Conservation (phyloP, 2,888 invertebrate genomes). For the Linnaemya tessellans region DNA sequence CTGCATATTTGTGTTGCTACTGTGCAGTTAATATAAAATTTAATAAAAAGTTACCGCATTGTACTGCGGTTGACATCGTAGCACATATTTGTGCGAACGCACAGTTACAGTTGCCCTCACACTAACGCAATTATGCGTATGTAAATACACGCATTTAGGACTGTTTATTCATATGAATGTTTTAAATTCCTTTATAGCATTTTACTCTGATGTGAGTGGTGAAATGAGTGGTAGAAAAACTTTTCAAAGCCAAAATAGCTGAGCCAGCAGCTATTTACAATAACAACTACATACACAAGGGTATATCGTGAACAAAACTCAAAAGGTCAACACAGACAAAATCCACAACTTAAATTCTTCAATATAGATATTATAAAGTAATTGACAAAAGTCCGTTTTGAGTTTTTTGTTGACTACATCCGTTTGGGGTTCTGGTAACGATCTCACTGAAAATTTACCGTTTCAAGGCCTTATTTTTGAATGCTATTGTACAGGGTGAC, state of each 20-base stretch:
- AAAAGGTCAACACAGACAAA: too few relatives aligned
- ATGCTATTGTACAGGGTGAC: too few relatives aligned
- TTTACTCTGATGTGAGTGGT: not conserved
- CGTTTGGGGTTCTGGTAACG: too few relatives aligned
- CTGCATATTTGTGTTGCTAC: conserved; percentile 4
- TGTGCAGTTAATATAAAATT: conserved; percentile 69
- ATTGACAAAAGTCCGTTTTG: too few relatives aligned
- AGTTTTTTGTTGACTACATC: too few relatives aligned
- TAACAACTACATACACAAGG: too few relatives aligned
- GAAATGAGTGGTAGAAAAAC: not conserved
- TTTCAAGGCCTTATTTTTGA: too few relatives aligned
- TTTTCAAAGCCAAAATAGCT: not conserved
- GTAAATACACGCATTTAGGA: not conserved
- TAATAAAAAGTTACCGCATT: conserved; percentile 67
- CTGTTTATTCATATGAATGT: conserved; percentile 2
- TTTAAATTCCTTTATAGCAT: conserved; percentile 43
- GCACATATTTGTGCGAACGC: conserved; percentile 16
- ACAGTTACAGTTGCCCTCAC: conserved; percentile 15
- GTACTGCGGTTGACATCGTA: conserved; percentile 65
- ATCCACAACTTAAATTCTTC: too few relatives aligned
- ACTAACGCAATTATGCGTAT: not conserved
- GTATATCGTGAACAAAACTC: too few relatives aligned
- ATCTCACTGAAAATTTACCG: too few relatives aligned
- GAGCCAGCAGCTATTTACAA: not conserved
- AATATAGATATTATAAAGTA: too few relatives aligned